phyloP scores from a whole-genome alignment of 2,113 vertebrate genomes.

The Bubo bubo region DNA sequence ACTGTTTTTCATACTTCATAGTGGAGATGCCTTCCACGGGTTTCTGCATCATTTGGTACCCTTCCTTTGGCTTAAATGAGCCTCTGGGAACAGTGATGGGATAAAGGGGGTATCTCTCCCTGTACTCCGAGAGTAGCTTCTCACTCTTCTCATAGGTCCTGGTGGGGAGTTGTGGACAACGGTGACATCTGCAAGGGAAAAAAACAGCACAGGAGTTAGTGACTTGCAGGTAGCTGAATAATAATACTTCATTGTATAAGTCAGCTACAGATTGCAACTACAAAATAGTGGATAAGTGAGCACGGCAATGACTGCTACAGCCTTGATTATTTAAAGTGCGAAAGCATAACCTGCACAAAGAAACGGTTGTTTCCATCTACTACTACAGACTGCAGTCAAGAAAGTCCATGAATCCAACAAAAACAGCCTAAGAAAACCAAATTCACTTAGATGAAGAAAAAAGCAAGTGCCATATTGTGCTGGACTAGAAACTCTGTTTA shows the following conservation, averaged over 20 bases:
- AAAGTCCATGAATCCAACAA: neutral
- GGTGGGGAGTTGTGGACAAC: constrained; percentile 60
- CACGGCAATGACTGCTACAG: neutral
- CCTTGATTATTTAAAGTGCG: neutral
- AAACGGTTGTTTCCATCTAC: neutral
- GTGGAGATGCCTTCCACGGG: constrained; percentile 68
- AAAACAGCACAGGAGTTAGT: neutral
- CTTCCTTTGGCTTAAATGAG: constrained; percentile 56
- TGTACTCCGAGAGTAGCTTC: constrained; percentile 69
- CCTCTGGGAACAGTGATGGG: constrained; percentile 24
- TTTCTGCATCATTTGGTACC: neutral
- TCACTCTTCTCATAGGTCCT: constrained; percentile 53
- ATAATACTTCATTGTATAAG: neutral
- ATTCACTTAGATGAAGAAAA: neutral
- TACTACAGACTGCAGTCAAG: neutral
- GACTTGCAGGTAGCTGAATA: neutral
- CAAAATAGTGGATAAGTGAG: neutral
- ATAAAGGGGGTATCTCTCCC: constrained; percentile 50
- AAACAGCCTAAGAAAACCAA: neutral
- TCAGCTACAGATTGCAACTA: neutral
- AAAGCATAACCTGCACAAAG: neutral
- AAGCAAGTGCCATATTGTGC: neutral
- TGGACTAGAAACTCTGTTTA: neutral
- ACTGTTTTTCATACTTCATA: constrained; percentile 46
- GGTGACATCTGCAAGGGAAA: constrained; percentile 63